Conservation (phyloP, 2,888 invertebrate genomes). For the Thereva unica region DNA sequence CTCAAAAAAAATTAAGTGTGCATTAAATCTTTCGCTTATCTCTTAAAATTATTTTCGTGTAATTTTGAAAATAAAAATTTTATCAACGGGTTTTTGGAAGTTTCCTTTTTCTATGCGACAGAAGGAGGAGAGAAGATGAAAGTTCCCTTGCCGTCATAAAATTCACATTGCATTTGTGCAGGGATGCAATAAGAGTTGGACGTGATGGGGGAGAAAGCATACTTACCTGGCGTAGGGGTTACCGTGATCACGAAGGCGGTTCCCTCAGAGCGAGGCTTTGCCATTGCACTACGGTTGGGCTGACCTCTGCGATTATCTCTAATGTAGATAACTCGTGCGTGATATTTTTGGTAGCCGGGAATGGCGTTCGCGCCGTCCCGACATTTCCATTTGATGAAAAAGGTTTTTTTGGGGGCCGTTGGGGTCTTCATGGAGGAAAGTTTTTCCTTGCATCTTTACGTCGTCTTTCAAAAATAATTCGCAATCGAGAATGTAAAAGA, state of each 20-base stretch:
- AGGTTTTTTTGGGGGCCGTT: too few relatives aligned
- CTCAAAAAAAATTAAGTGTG: conserved; percentile 19
- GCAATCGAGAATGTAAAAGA: too few relatives aligned
- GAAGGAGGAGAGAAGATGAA: too few relatives aligned
- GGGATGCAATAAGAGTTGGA: background rate
- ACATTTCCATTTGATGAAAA: too few relatives aligned
- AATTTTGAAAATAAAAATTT: conserved; percentile 19
- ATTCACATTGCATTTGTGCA: background rate
- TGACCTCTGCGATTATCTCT: conserved; percentile 62
- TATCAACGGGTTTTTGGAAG: background rate
- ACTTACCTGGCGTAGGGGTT: conserved; percentile 61
- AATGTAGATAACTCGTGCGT: conserved; percentile 70
- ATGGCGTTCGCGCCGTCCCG: conserved; percentile 60
- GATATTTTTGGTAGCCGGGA: conserved; percentile 66
- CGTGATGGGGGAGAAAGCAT: conserved; percentile 39
- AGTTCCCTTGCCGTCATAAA: background rate
- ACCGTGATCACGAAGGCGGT: too few relatives aligned
- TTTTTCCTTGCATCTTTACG: too few relatives aligned
- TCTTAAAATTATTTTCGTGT: conserved; percentile 23
- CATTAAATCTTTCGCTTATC: conserved; percentile 29
- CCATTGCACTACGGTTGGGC: too few relatives aligned
- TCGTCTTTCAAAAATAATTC: too few relatives aligned
- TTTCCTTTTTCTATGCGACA: background rate
- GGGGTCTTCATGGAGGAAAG: too few relatives aligned
- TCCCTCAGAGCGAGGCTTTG: too few relatives aligned